These are phyloP conservation scores for Eumeta japonica DNA, from an alignment of 1,140 invertebrate species.

Conservation along the genomic window DNA sequence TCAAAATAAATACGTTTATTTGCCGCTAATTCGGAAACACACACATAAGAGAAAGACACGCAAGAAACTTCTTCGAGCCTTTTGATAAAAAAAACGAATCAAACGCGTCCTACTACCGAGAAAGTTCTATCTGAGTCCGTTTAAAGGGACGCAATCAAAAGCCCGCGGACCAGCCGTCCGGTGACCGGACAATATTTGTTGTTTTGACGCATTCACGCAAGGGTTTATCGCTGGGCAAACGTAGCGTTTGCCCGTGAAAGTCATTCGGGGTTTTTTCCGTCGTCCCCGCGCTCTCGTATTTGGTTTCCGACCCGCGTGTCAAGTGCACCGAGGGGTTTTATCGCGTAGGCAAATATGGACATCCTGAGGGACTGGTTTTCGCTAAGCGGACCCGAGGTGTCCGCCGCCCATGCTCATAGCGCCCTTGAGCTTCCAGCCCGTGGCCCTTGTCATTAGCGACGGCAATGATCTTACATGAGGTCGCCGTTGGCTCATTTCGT, in stretches of 20 bases:
- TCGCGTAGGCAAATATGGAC: slow-evolving; percentile 34
- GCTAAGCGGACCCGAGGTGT: slow-evolving; percentile 17
- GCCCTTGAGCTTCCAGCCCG: slow-evolving; percentile 9
- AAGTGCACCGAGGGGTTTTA: slow-evolving; percentile 47
- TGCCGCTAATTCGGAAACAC: too few species aligned
- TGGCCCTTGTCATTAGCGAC: neutral
- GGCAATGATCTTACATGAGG: neutral
- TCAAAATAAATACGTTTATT: too few species aligned
- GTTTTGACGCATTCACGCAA: slow-evolving; percentile 56
- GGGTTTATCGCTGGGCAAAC: slow-evolving; percentile 49
- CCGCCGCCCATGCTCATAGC: slow-evolving; percentile 13
- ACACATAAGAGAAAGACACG: too few species aligned
- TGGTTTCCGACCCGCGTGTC: slow-evolving; percentile 49
- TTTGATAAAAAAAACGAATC: too few species aligned
- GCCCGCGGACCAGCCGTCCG: too few species aligned
- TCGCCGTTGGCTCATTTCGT: slow-evolving; percentile 7
- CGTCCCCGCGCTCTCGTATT: slow-evolving; percentile 30
- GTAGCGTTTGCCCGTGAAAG: slow-evolving; percentile 51
- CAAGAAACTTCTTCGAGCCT: too few species aligned
- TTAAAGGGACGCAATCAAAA: too few species aligned
- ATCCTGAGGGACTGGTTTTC: slow-evolving; percentile 23
- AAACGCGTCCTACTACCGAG: too few species aligned
- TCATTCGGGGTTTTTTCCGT: slow-evolving; percentile 43
- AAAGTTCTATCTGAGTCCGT: too few species aligned
- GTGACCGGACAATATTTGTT: slow-evolving; percentile 54